Conservation (phyloP, 2,888 invertebrate genomes). For the Leptopterna dolabrata region DNA sequence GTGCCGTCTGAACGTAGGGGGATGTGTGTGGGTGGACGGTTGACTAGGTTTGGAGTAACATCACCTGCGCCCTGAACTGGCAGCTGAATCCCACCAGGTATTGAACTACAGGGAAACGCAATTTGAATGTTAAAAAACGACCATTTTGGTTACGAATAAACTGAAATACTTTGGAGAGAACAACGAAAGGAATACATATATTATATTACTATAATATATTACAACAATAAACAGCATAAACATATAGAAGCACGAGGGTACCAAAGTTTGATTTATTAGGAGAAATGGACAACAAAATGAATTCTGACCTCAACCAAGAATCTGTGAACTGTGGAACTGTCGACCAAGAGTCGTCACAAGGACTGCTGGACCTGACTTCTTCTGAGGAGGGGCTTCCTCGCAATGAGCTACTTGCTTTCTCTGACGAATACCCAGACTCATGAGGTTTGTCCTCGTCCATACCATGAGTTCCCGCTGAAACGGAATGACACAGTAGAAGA, state of each 20-base stretch:
- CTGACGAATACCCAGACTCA: constrained; percentile 78
- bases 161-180: too few relatives aligned
- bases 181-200: too few relatives aligned
- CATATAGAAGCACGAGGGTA: too few relatives aligned
- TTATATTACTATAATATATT: too few relatives aligned
- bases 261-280: too few relatives aligned
- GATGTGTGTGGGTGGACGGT: neutral
- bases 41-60: neutral
- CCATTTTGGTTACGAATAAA: too few relatives aligned
- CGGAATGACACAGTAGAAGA: neutral
- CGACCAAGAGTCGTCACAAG: constrained; percentile 29
- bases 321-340: constrained; percentile 16
- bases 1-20: constrained; percentile 9
- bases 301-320: constrained; percentile 31
- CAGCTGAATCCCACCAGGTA: constrained; percentile 4
- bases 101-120: neutral
- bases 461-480: neutral
- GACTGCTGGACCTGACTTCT: constrained; percentile 39
- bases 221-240: too few relatives aligned
- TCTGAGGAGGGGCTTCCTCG: constrained; percentile 54
- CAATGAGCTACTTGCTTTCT: constrained; percentile 65
- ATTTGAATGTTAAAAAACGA: too few relatives aligned
- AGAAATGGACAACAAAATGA: neutral
- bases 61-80: neutral
- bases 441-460: constrained; percentile 63